phyloP scores from a whole-genome alignment of 2,113 vertebrate genomes.

The Cebus imitator region DNA sequence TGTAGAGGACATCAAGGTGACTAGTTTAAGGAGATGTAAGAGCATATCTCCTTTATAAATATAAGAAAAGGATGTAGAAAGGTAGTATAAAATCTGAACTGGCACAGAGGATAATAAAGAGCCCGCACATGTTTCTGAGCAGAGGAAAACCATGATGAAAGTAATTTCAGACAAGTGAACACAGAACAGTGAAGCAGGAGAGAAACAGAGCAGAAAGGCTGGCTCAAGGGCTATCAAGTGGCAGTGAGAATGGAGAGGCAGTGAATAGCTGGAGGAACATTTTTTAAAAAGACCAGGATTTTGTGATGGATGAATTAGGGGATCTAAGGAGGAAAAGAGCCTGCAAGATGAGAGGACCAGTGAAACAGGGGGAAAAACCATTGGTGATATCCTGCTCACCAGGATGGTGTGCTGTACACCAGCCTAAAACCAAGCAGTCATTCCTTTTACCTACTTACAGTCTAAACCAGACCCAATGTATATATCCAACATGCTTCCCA shows the following conservation, averaged over 20 bases:
- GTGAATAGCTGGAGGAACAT: background rate
- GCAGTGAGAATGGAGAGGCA: background rate
- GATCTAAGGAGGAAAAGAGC: background rate
- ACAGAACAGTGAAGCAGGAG: background rate
- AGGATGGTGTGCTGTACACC: background rate
- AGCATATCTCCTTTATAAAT: background rate
- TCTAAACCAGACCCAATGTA: background rate
- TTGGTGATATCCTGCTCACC: background rate
- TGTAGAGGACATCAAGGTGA: background rate
- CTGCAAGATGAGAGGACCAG: background rate
- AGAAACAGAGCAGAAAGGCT: background rate
- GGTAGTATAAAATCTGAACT: background rate
- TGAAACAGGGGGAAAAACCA: background rate
- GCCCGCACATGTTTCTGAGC: background rate
- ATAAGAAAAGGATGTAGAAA: background rate
- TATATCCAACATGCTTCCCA: background rate
- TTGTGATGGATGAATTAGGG: background rate
- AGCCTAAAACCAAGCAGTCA: background rate
- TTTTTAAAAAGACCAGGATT: background rate
- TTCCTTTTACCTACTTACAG: background rate
- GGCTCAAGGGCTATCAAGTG: background rate
- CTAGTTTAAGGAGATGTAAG: background rate
- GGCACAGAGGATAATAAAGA: background rate
- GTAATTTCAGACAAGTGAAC: background rate
- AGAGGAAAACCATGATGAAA: background rate